These are phyloP conservation scores for Hippocampus kuda DNA, from an alignment of 2,797 vertebrate species.

Conservation along the genomic window DNA sequence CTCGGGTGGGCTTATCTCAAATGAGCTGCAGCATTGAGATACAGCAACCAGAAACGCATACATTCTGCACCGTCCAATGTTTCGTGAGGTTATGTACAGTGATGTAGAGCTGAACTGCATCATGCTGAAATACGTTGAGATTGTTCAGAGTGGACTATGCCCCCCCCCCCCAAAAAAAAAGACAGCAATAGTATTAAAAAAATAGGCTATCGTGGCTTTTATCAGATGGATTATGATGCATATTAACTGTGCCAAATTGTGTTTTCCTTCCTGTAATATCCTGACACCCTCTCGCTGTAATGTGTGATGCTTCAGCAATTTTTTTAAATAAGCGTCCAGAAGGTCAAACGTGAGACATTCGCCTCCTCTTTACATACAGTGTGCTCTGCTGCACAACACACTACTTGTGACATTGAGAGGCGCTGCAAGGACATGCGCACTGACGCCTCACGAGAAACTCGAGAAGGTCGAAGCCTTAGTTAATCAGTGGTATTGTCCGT, in stretches of 20 bases:
- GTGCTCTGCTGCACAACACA: not conserved
- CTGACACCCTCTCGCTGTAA: constrained; percentile 4
- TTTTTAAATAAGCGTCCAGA: constrained; percentile 37
- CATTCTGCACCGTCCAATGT: not conserved
- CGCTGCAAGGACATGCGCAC: constrained; percentile 38
- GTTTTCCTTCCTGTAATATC: not conserved
- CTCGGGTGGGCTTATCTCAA: not conserved
- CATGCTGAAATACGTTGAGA: not conserved
- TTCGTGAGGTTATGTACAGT: not conserved
- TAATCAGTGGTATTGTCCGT: constrained; percentile 54
- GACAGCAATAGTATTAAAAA: not conserved
- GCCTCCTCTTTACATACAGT: not conserved
- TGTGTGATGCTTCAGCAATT: constrained; percentile 34
- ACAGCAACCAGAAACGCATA: not conserved
- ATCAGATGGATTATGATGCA: not conserved
- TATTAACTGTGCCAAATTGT: not conserved
- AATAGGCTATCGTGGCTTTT: not conserved
- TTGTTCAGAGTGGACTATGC: not conserved
- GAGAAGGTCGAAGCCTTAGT: constrained; percentile 34
- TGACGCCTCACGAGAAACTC: constrained; percentile 11
- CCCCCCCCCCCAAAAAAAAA: not conserved
- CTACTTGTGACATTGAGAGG: constrained; percentile 42
- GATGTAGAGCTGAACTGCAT: not conserved
- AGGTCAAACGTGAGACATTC: constrained; percentile 23
- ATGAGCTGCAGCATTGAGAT: not conserved